Conservation (phyloP, 2,888 invertebrate species). For the Ormyrus rosae region DNA sequence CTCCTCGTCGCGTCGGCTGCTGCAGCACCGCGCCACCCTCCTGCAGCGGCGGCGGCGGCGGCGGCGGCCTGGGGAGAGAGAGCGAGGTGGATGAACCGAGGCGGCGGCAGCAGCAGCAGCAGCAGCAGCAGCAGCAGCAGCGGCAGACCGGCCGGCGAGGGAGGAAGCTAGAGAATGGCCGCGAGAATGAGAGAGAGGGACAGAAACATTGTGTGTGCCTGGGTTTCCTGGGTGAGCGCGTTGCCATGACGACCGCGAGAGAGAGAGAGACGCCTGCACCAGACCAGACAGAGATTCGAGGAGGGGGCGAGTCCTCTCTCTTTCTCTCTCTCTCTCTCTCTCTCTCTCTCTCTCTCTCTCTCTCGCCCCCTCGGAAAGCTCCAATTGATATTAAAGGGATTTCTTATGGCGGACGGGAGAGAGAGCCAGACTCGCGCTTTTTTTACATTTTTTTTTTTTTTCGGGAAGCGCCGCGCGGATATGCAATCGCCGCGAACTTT, state of each 20-base stretch:
- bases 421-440: slow-evolving; percentile 54
- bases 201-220: slow-evolving; percentile 64
- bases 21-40: slow-evolving; percentile 2
- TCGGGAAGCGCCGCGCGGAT: too few relatives aligned
- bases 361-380: slow-evolving; percentile 19
- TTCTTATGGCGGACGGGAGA: slow-evolving; percentile 48
- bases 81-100: slow-evolving; percentile 68
- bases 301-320: not conserved
- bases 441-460: too few relatives aligned
- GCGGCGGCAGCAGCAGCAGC: too few relatives aligned
- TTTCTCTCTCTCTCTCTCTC: slow-evolving; percentile 67
- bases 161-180: slow-evolving; percentile 38
- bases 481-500: too few relatives aligned
- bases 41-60: slow-evolving; percentile 18
- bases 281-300: slow-evolving; percentile 18
- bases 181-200: slow-evolving; percentile 55
- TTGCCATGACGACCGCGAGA: slow-evolving; percentile 70
- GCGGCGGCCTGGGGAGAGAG: slow-evolving; percentile 21
- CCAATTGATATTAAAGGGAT: slow-evolving; percentile 45
- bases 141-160: slow-evolving; percentile 44
- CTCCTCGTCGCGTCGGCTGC: slow-evolving; percentile 7
- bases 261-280: slow-evolving; percentile 51
- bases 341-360: slow-evolving; percentile 6
- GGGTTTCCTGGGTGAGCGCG: slow-evolving; percentile 73
- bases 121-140: slow-evolving; percentile 21